Evolutionary conservation across 2,113 vertebrate genomes (phyloP).

Genomic region (Odocoileus virginianus): DNA sequence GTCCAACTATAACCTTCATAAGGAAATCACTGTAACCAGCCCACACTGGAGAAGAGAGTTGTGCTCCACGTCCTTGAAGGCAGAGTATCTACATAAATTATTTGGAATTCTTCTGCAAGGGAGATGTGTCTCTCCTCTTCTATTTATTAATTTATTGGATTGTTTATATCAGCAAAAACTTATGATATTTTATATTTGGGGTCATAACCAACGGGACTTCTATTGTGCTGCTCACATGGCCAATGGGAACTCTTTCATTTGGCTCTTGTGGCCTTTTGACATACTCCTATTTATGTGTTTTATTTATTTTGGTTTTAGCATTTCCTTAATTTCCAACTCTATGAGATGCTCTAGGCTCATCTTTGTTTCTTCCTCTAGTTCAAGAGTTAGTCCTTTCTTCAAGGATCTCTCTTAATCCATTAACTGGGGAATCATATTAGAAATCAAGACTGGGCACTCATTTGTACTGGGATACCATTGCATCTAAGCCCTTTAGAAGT

Average conservation of each 20-base stretch:
- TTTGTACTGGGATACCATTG: background rate
- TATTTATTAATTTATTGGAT: background rate
- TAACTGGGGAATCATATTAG: background rate
- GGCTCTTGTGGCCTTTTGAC: background rate
- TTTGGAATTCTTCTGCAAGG: background rate
- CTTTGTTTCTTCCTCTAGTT: background rate
- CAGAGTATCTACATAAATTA: background rate
- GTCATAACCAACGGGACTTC: background rate
- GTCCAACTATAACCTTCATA: background rate
- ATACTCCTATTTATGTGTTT: background rate
- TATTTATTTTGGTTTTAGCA: background rate
- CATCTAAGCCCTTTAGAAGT: background rate
- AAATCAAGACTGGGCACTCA: background rate
- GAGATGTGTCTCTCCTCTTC: background rate
- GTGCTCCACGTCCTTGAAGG: background rate
- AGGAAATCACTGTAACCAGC: background rate
- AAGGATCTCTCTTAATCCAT: background rate
- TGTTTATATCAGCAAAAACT: background rate
- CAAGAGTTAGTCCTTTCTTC: background rate
- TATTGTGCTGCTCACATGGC: background rate
- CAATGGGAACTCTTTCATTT: background rate
- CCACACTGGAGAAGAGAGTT: background rate
- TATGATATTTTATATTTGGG: background rate
- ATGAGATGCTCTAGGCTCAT: background rate
- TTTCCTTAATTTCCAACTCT: background rate